A percentile compares a stretch with the other conserved stretches of the same genome.
Evolutionary conservation across 2,797 vertebrate species (phyloP).

Genomic region (Acanthornis magna): DNA sequence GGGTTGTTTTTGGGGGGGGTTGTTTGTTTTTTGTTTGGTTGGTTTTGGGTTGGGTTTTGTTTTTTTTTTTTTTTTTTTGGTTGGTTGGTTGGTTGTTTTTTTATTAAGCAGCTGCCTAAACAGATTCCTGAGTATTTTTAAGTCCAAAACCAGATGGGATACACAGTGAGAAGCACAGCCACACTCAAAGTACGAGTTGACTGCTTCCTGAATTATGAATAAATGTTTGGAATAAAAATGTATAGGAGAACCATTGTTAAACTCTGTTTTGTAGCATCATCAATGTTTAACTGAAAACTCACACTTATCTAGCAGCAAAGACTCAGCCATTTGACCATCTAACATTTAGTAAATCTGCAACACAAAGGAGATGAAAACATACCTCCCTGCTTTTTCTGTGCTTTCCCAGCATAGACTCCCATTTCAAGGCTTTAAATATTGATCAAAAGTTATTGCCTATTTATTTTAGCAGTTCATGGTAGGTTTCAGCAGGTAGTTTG

Average conservation of each 20-base stretch:
- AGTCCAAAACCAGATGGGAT: neutral
- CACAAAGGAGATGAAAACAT: neutral
- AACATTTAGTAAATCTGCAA: neutral
- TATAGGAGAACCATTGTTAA: neutral
- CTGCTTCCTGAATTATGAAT: neutral
- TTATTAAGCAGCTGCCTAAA: neutral
- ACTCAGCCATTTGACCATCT: neutral
- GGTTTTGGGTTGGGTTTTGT: neutral
- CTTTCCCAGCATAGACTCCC: neutral
- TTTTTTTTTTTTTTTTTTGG: no score
- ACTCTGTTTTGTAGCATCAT: neutral
- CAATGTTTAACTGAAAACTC: neutral
- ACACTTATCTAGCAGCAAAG: neutral
- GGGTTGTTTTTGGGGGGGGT: neutral
- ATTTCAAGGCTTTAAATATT: neutral
- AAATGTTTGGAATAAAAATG: neutral
- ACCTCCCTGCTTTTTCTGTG: neutral
- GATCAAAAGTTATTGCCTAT: neutral
- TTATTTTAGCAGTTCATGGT: neutral
- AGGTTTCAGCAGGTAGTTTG: neutral
- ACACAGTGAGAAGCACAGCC: neutral
- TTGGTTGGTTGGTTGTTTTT: neutral
- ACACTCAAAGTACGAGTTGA: neutral
- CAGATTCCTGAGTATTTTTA: neutral
- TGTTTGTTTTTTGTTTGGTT: neutral